Evolutionary conservation across 2,888 invertebrate species (phyloP), one percentile per base, ranked within the genome.

Genomic region (Lepidonotus clava): DNA sequence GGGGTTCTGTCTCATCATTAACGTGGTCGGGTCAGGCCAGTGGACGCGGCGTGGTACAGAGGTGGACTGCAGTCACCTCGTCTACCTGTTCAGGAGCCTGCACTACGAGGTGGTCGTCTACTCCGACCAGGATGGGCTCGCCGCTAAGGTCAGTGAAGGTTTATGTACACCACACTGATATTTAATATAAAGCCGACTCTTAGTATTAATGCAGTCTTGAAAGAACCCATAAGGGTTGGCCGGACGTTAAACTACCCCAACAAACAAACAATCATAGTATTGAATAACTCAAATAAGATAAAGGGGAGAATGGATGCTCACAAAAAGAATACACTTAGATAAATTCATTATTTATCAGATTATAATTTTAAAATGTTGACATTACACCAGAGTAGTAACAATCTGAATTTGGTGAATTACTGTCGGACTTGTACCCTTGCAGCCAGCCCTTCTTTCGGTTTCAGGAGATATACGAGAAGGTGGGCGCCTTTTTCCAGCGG

Each of bases 1-100:
- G 28, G 93, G 93, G 4, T 90, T 90, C 38, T 92, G 92, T 0
- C 86, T 93, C 38, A 91, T 93, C 76, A 89, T 93, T 83, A 93
- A 93, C 71, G 92, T 92, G 14, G 90, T 91, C 71, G 91, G 92
- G 46, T 90, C 88, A 24, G 91, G 91, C 0, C 91, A 91, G 67
- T 90, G 91, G 1, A 90, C 91, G 0, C 84, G 92, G 0, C 88
- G 91, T 32, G 92, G 92, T 0, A 92, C 92, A 0, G 91, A 92
- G 87, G 92, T 92, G n/a, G 92, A 92, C 87, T 87, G 91, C 14
- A 91, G 91, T 66, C 92, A 92, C 84, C 89, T 92, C 11, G 89
- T 90, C 36, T 90, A 91, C 56, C 89, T 92, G 21, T 89, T 92
- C 8, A 88, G 88, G 28, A 92, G 92, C 87, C 90, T 92, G 11